Evolutionary conservation across 2,888 invertebrate species (phyloP).

Genomic region (Trilocha varians): DNA sequence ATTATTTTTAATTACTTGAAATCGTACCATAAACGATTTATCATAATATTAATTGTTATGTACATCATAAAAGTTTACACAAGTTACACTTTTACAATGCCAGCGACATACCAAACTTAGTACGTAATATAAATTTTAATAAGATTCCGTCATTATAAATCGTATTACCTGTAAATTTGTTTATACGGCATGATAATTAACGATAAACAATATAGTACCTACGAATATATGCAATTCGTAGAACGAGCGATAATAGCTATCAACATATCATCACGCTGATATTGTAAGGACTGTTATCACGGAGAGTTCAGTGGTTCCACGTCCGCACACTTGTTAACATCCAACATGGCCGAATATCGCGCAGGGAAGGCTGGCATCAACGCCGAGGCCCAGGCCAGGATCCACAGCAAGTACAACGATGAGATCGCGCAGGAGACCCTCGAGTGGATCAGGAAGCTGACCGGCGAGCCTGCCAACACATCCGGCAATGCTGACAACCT

Average conservation of each 20-base stretch:
- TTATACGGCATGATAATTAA: conserved; percentile 35
- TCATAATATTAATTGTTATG: neutral
- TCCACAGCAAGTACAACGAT: conserved; percentile 97
- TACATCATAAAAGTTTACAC: too few species aligned
- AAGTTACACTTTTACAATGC: neutral
- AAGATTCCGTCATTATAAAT: conserved; percentile 27
- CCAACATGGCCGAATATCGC: conserved; percentile 60
- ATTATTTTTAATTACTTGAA: neutral
- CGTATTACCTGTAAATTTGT: conserved; percentile 12
- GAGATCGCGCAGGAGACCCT: conserved; percentile 92
- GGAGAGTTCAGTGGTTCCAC: conserved; percentile 61
- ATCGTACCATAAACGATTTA: neutral
- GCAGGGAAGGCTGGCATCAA: conserved; percentile 68
- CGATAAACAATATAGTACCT: conserved; percentile 23
- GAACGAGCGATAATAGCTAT: conserved; percentile 52
- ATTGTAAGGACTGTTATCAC: conserved; percentile 50
- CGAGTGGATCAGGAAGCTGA: conserved; percentile 92
- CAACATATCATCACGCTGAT: conserved; percentile 46
- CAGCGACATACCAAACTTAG: conserved; percentile 9
- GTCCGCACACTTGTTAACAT: conserved; percentile 52
- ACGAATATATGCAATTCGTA: conserved; percentile 33
- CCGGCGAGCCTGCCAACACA: conserved; percentile 86
- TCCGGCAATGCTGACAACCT: conserved; percentile 93
- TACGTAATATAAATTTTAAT: conserved; percentile 13
- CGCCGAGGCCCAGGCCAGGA: conserved; percentile 73